Conservation (phyloP, 2,888 invertebrate species). For the Hyles lineata region DNA sequence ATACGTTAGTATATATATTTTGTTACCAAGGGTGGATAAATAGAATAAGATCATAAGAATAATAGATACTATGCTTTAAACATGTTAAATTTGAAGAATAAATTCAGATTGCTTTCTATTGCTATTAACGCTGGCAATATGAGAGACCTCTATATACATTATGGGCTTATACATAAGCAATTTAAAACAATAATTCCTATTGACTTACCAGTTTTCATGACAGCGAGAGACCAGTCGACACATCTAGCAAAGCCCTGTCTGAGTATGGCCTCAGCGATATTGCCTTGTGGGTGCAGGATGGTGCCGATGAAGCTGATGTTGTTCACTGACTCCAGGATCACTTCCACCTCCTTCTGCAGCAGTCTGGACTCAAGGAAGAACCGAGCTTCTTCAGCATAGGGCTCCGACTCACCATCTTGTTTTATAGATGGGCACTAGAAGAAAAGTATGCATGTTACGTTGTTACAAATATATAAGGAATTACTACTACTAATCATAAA, state of each 20-base stretch:
- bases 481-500: no score
- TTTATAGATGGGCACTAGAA: slow-evolving; percentile 91
- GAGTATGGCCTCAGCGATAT: slow-evolving; percentile 96
- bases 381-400: slow-evolving; percentile 94
- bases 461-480: neutral
- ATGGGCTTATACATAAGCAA: no score
- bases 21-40: no score
- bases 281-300: slow-evolving; percentile 95
- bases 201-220: slow-evolving; percentile 74
- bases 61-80: no score
- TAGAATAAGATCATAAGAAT: no score
- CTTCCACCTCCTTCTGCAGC: slow-evolving; percentile 95
- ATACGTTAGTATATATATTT: slow-evolving; percentile 1
- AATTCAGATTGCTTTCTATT: no score
- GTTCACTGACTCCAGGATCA: slow-evolving; percentile 95
- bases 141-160: no score
- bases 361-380: slow-evolving; percentile 96
- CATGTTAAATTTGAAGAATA: no score
- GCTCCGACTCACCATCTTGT: slow-evolving; percentile 89
- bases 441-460: slow-evolving; percentile 35
- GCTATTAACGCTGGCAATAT: no score
- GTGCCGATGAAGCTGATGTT: slow-evolving; percentile 97
- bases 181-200: no score
- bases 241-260: slow-evolving; percentile 97
- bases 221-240: slow-evolving; percentile 79